Percentiles rank a stretch among this genome's conserved stretches.
Conservation (phyloP, 2,888 invertebrate genomes). For the Rhingia rostrata region DNA sequence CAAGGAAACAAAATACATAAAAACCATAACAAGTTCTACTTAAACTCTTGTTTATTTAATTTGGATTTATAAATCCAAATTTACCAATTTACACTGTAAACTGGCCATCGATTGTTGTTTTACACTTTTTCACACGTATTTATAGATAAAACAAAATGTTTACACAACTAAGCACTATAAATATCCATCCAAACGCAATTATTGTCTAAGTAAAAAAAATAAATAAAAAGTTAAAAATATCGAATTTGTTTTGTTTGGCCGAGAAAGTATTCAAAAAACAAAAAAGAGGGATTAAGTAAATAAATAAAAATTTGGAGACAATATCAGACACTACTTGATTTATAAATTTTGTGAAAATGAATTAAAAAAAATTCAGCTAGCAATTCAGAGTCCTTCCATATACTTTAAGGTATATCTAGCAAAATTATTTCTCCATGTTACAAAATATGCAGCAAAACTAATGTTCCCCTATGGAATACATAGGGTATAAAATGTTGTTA, state of each 20-base stretch:
- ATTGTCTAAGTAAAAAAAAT: slow-evolving; percentile 16
- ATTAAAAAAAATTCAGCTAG: neutral
- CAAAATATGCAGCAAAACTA: no score
- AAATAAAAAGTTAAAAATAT: slow-evolving; percentile 25
- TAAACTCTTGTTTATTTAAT: no score
- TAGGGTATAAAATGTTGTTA: no score
- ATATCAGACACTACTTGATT: neutral
- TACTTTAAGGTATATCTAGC: no score
- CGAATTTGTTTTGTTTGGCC: slow-evolving; percentile 7
- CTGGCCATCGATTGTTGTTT: no score
- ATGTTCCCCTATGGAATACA: no score
- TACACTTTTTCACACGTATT: neutral
- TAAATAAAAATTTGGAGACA: slow-evolving; percentile 16
- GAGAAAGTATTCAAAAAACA: neutral
- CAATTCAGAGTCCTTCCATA: neutral
- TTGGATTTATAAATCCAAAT: no score
- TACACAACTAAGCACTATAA: slow-evolving; percentile 9
- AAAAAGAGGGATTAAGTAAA: slow-evolving; percentile 6
- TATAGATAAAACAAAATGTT: slow-evolving; percentile 14
- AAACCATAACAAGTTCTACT: no score
- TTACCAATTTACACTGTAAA: no score
- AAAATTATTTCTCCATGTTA: no score
- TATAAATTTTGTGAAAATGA: neutral
- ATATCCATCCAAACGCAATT: slow-evolving; percentile 14
- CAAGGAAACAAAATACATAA: no score